Conservation (phyloP, 2,113 vertebrate species). For the Pampusana beccarii region DNA sequence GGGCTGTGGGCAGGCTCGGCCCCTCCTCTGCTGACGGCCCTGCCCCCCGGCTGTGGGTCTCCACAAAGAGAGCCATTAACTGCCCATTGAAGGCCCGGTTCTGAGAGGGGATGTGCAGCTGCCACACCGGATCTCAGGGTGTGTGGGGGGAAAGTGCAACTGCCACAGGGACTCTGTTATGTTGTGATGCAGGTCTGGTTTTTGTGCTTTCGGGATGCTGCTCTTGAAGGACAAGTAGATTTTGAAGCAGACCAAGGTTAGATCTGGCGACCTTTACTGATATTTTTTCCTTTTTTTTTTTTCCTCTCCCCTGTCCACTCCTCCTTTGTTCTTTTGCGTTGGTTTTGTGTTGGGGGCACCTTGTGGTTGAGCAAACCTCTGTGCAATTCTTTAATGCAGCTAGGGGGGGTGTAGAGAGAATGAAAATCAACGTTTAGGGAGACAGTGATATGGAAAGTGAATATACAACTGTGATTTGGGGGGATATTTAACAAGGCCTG, state of each 20-base stretch:
- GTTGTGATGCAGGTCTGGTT: not conserved
- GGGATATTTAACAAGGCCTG: not conserved
- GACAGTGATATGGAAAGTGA: not conserved
- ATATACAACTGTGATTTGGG: not conserved
- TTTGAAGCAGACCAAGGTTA: not conserved
- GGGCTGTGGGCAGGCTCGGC: too few relatives aligned
- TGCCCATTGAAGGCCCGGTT: too few relatives aligned
- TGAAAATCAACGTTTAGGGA: not conserved
- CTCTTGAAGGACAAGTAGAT: not conserved
- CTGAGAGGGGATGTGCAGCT: too few relatives aligned
- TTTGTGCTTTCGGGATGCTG: not conserved
- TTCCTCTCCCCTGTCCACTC: rapidly evolving
- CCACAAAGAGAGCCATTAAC: too few relatives aligned
- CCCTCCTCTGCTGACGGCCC: too few relatives aligned
- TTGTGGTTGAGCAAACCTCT: not conserved
- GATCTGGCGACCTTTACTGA: not conserved
- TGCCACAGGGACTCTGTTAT: not conserved
- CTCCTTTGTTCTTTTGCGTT: not conserved
- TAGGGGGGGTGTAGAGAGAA: not conserved
- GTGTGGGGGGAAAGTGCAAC: too few relatives aligned
- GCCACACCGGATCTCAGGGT: too few relatives aligned
- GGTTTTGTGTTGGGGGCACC: not conserved
- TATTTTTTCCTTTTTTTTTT: not conserved
- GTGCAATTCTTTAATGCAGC: not conserved
- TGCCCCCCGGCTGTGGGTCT: too few relatives aligned